Evolutionary conservation across 1,140 invertebrate species (phyloP), one percentile per base, ranked within the genome.

Genomic region (Temnothorax longispinosus): DNA sequence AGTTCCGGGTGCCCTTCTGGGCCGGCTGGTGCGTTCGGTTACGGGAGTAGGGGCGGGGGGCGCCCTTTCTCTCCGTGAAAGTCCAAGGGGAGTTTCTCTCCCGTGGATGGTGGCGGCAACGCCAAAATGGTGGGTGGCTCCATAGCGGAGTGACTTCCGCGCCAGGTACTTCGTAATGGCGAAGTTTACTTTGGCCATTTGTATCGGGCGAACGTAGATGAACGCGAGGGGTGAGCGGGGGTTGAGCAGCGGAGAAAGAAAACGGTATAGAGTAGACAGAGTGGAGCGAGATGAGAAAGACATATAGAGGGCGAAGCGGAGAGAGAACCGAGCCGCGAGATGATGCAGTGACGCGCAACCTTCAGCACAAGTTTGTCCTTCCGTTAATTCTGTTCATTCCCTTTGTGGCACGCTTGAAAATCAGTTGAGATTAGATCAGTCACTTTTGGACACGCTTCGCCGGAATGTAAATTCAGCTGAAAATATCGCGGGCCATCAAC

Each of bases 161-260:
- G 76, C 85, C 86, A 89, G 91, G 85, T 86, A 93, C 92, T 93
- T 93, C 89, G 94, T 94, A 94, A 94, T 94, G 93, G 94, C 93
- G 87, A 94, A 94, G 94, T 94, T 94, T 94, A 94, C 94, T 94
- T 94, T 94, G 91, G 91, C 92, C 94, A 94, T 94, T 94, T 94
- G 93, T 94, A 93, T 94, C 93, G 92, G 74, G 88, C 60, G 87
- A 85, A 88, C 64, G 75, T 38, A 64, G 87, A 60, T 67, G 72
- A 69, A 72, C 44, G 44, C 56, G 50, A 21, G 41, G 38, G 71
- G 75, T 21, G 35, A 65, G 18, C 4, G 10, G 62, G 56, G 56
- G n/a, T 38, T 3, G 85, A 87, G 65, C 35, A 44, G 38, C 67
- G 67, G 69, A 54, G 80, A 84, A 81, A 87, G 88, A 85, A 87